Evolutionary conservation across 2,113 vertebrate genomes (phyloP).

Genomic region (Microcebus murinus): DNA sequence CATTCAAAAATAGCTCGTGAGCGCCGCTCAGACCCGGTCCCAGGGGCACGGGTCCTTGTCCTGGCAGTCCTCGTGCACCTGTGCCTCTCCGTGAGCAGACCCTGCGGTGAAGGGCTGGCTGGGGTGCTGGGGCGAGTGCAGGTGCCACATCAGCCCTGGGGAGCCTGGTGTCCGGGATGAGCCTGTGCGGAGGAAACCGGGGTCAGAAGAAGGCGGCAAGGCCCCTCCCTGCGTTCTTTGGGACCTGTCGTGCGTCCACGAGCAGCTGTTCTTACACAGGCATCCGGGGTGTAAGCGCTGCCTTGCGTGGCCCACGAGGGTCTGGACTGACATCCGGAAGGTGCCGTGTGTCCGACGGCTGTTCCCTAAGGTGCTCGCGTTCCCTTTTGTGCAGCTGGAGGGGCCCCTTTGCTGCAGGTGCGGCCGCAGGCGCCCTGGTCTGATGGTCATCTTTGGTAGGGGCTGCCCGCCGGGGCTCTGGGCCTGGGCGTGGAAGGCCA

Average conservation of each 20-base stretch:
- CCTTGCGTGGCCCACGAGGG: rapidly evolving
- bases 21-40: background rate
- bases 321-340: rapidly evolving
- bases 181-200: background rate
- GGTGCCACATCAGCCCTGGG: rapidly evolving
- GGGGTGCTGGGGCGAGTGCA: background rate
- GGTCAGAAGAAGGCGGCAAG: no score
- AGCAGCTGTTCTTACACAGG: background rate
- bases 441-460: no score
- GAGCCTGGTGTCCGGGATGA: rapidly evolving
- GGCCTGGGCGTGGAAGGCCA: background rate
- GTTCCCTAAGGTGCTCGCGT: rapidly evolving
- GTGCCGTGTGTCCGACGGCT: rapidly evolving
- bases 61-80: background rate
- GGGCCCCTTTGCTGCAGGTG: rapidly evolving
- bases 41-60: background rate
- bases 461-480: background rate
- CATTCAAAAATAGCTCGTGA: background rate
- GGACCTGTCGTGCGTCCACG: rapidly evolving
- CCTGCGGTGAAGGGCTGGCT: rapidly evolving
- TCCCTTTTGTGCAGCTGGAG: rapidly evolving
- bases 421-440: background rate
- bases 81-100: rapidly evolving
- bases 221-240: rapidly evolving
- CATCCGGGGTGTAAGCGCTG: background rate